Base-by-base conservation (phyloP, 2,113 vertebrate species). In the Empidonax traillii region DNA sequence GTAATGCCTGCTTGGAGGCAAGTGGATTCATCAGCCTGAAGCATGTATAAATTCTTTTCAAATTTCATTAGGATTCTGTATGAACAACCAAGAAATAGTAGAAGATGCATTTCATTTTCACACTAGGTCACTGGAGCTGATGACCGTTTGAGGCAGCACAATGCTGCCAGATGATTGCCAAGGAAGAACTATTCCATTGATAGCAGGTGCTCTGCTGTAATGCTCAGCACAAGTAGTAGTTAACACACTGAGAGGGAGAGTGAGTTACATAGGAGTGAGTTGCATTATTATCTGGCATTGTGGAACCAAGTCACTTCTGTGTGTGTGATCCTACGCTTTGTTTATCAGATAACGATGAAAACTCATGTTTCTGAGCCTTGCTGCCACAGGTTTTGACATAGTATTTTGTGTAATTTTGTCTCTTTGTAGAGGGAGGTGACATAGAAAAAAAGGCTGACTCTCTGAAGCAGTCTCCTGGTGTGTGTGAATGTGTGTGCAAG, bases 71-170 rank as follows among this genome's bases (percentile, higher is more conserved):
- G 25, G 84, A 87, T 83, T 96, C 81, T 59, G 47, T 66, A 83
- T 67, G 83, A 97, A 87, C 65, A 93, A 90, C 47, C 46, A 87
- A 75, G 69, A 82, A 87, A 43, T 39, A 93, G 43, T 77, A 92
- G 82, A 91, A 96, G 97, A 91, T 35, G 9, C 23, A 10, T 94
- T 97, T 97, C 84, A 84, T 97, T 97, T 97, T 97, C 63, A 19
- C 80, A 51, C 84, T 65, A 33, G 76, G 91, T 77, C 67, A 44
- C 63, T 93, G 79, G 82, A 91, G 74, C 96, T 27, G 59, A 71
- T 83, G 86, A 85, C 91, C 87, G 53, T 97, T 95, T 96, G 90
- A 95, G 96, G 68, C 41, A 87, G 44, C 90, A 90, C 67, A 94
- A 30, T 71, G 49, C 85, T 56, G 44, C 39, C 74, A 61, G 56